Evolutionary conservation across 1,140 invertebrate species (phyloP), one percentile per base, ranked within the genome.

Genomic region (Phthorimaea operculella): DNA sequence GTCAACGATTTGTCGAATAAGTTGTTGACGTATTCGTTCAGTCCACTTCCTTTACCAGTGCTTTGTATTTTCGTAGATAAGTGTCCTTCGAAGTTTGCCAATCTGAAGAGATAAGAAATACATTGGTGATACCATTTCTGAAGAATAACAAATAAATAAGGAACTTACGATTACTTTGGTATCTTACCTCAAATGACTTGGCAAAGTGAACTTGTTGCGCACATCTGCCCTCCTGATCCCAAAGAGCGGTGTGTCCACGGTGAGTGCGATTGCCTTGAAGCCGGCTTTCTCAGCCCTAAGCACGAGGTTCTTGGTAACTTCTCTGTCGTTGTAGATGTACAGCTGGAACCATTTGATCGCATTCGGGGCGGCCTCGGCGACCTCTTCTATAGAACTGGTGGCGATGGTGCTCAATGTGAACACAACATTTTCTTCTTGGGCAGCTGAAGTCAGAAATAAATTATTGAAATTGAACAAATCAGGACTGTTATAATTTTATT

Each of bases 291-390:
- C 95, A 1, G 94, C 96, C 63, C 96, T 87, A 57, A 81, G 64
- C 3, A 98, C 90, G 50, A 98, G 83, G 62, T 90, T 85, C 61
- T 86, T 81, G 0, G 95, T 96, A 0, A 96, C 80, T 14, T 91
- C 83, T 48, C 95, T 88, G 70, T 97, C 92, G 60, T 88, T 92
- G 71, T 95, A 96, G 60, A 98, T 91, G 65, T 98, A 98, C 0
- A 98, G 86, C 75, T 98, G 95, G 74, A 96, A 96, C 94, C 95
- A 96, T 79, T 95, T 94, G 11, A 90, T 86, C 0, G 89, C 90
- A 12, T 89, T 79, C 3, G 95, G 94, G 1, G 93, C 92, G 4
- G 90, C 90, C 55, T 87, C 67, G 0, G 93, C 92, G 0, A 98
- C 90, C 76, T 98, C 95, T 86, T 98, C 96, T 52, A 98, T 89